Evolutionary conservation across 1,140 invertebrate genomes (phyloP).

Genomic region (Diabrotica undecimpunctata): DNA sequence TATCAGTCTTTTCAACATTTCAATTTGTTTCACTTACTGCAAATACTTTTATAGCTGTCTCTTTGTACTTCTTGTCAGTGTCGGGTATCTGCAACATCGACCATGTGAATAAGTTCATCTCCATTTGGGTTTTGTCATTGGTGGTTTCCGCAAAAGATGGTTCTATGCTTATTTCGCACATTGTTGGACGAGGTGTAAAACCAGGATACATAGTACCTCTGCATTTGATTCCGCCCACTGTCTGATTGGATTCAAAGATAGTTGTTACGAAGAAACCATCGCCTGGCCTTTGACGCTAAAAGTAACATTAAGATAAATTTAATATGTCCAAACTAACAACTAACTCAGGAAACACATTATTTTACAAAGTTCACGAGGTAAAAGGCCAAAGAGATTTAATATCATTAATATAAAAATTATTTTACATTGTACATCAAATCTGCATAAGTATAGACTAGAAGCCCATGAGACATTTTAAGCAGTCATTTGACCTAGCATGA

Average conservation of each 20-base stretch:
- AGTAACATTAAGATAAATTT: conserved; percentile 22
- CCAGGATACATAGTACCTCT: conserved; percentile 83
- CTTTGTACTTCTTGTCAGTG: conserved; percentile 61
- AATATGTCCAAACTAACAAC: background rate
- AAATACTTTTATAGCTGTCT: conserved; percentile 85
- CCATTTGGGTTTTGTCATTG: conserved; percentile 76
- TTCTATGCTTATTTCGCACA: conserved; percentile 66
- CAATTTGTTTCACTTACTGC: conserved; percentile 58
- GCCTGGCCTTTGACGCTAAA: conserved; percentile 56
- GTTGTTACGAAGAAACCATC: conserved; percentile 82
- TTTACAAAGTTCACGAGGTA: too few relatives aligned
- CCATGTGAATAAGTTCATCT: conserved; percentile 70
- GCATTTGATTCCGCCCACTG: conserved; percentile 77
- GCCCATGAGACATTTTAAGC: too few relatives aligned
- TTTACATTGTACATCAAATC: too few relatives aligned
- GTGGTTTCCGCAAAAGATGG: conserved; percentile 78
- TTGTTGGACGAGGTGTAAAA: conserved; percentile 78
- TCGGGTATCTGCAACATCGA: conserved; percentile 58
- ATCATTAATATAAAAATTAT: too few relatives aligned
- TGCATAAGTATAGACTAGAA: too few relatives aligned
- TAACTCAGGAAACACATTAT: too few relatives aligned
- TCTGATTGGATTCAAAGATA: conserved; percentile 71
- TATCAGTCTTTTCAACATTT: too few relatives aligned
- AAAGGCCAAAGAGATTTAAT: too few relatives aligned
- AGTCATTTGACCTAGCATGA: too few relatives aligned